Evolutionary conservation across 2,888 invertebrate genomes (phyloP).

Genomic region (Thereva nobilitata): DNA sequence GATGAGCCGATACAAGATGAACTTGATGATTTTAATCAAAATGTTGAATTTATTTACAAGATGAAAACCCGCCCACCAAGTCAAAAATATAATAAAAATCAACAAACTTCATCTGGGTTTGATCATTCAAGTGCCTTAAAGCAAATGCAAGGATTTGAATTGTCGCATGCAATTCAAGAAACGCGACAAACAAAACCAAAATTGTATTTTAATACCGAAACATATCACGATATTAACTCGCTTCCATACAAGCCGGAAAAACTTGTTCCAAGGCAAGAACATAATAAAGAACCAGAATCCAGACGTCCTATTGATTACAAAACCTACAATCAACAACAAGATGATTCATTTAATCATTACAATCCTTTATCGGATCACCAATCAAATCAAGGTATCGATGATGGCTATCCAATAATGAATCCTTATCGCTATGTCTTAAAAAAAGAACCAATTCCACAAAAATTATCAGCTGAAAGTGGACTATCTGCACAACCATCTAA

Average conservation of each 20-base stretch:
- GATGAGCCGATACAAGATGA: slow-evolving; percentile 48
- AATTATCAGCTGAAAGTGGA: slow-evolving; percentile 8
- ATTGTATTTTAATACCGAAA: slow-evolving; percentile 55
- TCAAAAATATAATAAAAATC: slow-evolving; percentile 13
- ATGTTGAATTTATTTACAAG: slow-evolving; percentile 57
- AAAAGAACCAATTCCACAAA: slow-evolving; percentile 46
- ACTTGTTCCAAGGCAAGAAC: slow-evolving; percentile 28
- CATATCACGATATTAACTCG: slow-evolving; percentile 57
- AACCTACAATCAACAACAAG: slow-evolving; percentile 10
- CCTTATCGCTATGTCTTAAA: slow-evolving; percentile 54
- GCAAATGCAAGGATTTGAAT: slow-evolving; percentile 54
- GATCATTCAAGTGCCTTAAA: slow-evolving; percentile 55
- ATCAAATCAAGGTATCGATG: slow-evolving; percentile 41
- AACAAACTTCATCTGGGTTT: slow-evolving; percentile 48
- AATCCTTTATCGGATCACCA: slow-evolving; percentile 1
- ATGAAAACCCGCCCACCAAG: slow-evolving; percentile 54
- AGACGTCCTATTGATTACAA: slow-evolving; percentile 13
- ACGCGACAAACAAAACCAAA: slow-evolving; percentile 48
- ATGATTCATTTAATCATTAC: slow-evolving; percentile 2
- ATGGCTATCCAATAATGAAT: slow-evolving; percentile 51
- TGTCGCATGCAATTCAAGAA: slow-evolving; percentile 50
- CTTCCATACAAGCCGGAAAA: slow-evolving; percentile 54
- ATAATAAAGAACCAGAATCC: slow-evolving; percentile 9
- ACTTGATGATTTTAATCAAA: slow-evolving; percentile 51
- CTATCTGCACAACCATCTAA: slow-evolving; percentile 39